These are phyloP conservation scores for Leucophenga montana DNA, from an alignment of 2,888 invertebrate species.

Conservation along the genomic window DNA sequence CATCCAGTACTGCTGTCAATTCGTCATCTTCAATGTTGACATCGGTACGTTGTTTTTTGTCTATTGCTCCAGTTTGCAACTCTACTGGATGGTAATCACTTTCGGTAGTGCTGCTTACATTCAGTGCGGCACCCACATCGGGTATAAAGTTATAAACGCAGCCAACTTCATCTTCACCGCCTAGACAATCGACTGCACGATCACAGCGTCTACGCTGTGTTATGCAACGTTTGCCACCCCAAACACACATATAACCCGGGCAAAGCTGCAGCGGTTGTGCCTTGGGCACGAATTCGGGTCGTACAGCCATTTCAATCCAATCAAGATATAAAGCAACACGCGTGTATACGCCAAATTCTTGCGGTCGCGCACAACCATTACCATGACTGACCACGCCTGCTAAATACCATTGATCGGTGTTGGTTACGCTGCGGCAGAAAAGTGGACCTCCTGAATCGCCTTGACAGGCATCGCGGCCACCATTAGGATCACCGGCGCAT, in stretches of 20 bases:
- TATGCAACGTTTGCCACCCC: constrained; percentile 80
- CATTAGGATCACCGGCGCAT: constrained; percentile 83
- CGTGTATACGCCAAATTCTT: constrained; percentile 88
- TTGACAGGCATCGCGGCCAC: constrained; percentile 88
- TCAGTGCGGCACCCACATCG: constrained; percentile 59
- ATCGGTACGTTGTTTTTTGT: constrained; percentile 44
- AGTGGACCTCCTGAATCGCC: constrained; percentile 86
- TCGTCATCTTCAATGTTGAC: constrained; percentile 42
- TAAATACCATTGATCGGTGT: constrained; percentile 83
- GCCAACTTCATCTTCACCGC: constrained; percentile 85
- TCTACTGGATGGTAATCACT: constrained; percentile 59
- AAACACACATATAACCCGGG: constrained; percentile 82
- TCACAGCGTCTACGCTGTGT: constrained; percentile 80
- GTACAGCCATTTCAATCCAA: constrained; percentile 78
- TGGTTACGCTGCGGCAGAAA: constrained; percentile 82
- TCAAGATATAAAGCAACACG: constrained; percentile 82
- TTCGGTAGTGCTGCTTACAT: constrained; percentile 52
- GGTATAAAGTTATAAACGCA: constrained; percentile 75
- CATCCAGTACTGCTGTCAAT: constrained; percentile 35
- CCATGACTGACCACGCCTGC: constrained; percentile 91
- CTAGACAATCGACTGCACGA: constrained; percentile 82
- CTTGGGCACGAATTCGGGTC: constrained; percentile 70
- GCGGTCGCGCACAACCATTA: constrained; percentile 86
- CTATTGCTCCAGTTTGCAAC: constrained; percentile 2
- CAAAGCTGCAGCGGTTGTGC: constrained; percentile 78